phyloP scores from a whole-genome alignment of 2,113 vertebrate species.

The Litocranius walleri region DNA sequence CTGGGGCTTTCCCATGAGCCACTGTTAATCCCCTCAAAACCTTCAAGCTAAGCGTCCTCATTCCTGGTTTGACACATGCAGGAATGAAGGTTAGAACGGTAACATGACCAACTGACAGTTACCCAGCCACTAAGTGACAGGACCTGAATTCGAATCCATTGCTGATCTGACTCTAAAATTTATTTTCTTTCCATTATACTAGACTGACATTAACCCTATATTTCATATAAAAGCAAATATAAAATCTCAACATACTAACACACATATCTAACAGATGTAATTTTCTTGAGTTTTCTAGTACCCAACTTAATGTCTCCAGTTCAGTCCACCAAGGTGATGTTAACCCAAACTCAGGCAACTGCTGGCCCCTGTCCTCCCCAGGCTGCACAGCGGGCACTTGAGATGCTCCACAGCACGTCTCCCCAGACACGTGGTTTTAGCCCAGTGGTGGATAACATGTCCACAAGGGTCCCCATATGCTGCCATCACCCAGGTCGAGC shows the following conservation, averaged over 20 bases:
- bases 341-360: neutral
- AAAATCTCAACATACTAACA: neutral
- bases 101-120: neutral
- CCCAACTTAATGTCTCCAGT: neutral
- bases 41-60: neutral
- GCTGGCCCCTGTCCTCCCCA: neutral
- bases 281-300: neutral
- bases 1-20: neutral
- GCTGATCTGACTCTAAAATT: neutral
- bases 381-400: fast-evolving
- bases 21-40: neutral
- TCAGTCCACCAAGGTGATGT: neutral
- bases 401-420: neutral
- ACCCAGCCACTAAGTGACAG: neutral
- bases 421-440: neutral
- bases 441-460: neutral
- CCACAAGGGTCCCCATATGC: neutral
- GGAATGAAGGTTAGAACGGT: neutral
- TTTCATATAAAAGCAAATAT: neutral
- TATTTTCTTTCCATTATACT: neutral
- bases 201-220: neutral
- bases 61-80: neutral
- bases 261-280: neutral
- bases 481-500: neutral
- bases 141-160: neutral